Base-by-base conservation (phyloP, 2,113 vertebrate genomes). In the Aspiorhynchus laticeps region DNA sequence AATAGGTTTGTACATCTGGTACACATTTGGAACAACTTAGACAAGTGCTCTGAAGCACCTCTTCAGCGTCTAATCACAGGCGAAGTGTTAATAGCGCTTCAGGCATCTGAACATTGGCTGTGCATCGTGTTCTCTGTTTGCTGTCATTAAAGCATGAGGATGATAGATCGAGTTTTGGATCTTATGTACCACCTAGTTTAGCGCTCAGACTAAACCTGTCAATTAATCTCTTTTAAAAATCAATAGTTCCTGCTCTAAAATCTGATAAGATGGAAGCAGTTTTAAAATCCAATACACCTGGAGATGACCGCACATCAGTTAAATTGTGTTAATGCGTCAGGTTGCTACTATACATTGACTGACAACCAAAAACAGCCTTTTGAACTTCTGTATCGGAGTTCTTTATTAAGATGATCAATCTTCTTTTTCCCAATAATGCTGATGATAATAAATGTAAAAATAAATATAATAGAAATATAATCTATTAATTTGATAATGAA, bases 21-120 rank as follows among this genome's bases (percentile, higher is more conserved):
- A 53, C 86, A 80, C 84, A 84, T 87, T 87, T 46, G 76, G 63
- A 63, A 79, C 14, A 61, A 46, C 41, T 65, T 21, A 48, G 11
- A 78, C 21, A 65, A 8, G 69, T 24, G 19, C 28, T 84, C 53
- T 80, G 26, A 83, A 77, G 67, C 21, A 86, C 28, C 7, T 74
- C 76, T 75, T 17, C 65, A 31, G 12, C 14, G 74, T 76, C 67
- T 63, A 77, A 41, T 51, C 48, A 33, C 33, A 43, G 14, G 19
- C 67, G 19, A 73, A 31, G 65, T 61, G 69, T 38, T 87, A 74
- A 83, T 63, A 75, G 43, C 2, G 33, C 36, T 65, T 81, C 53
- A 61, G 53, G 38, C 38, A 11, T 24, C 80, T 21, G 61, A 82
- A 14, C 51, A 56, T 59, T 24, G 31, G 17, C 5, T 38, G 28